Conservation (phyloP, 2,113 vertebrate species). For the Athene noctua region DNA sequence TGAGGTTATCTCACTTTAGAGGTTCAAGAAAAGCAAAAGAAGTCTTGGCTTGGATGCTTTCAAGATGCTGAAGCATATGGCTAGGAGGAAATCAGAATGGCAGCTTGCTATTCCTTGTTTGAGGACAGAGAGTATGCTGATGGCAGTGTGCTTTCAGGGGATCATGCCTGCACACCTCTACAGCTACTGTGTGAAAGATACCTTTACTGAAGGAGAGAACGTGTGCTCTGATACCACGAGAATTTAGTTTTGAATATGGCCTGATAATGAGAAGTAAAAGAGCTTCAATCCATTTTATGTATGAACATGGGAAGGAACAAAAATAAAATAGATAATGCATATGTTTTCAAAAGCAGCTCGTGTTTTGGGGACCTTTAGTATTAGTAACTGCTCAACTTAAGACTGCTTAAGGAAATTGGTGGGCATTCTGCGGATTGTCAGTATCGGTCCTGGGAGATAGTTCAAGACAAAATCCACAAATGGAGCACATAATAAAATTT, state of each 20-base stretch:
- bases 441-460: not conserved
- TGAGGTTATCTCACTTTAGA: not conserved
- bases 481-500: not conserved
- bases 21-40: not conserved
- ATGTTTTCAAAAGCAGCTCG: not conserved
- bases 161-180: not conserved
- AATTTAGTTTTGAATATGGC: not conserved
- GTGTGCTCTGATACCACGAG: not conserved
- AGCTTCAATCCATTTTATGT: not conserved
- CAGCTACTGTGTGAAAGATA: not conserved
- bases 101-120: conserved; percentile 28
- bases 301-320: not conserved
- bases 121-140: not conserved
- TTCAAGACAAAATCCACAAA: not conserved
- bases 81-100: conserved; percentile 18
- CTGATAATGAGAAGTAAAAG: not conserved
- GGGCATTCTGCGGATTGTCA: not conserved
- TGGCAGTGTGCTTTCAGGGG: not conserved
- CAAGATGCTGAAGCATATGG: conserved; percentile 19
- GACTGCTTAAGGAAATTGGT: not conserved
- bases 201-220: not conserved
- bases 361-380: not conserved
- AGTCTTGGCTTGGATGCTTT: conserved; percentile 23
- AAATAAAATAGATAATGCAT: not conserved
- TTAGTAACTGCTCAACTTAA: not conserved